Evolutionary conservation across 1,140 invertebrate species (phyloP), one percentile per base, ranked within the genome.

Genomic region (Euura saliciscinereae): DNA sequence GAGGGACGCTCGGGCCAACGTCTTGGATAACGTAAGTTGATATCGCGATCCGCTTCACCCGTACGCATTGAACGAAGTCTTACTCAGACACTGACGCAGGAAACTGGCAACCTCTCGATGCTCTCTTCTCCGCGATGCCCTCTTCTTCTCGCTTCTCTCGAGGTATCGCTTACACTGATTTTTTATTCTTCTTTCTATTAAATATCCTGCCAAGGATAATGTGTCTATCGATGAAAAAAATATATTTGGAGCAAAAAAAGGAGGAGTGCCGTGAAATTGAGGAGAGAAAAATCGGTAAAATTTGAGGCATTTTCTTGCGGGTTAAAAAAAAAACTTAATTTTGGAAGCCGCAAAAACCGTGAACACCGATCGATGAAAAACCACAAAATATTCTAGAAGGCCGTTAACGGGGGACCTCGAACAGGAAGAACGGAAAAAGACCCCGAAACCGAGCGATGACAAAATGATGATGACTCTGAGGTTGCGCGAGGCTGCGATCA

Each of bases 121-220:
- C 51, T 59, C 51, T 59, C 51, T n/a, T 59, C 51, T 59, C 51
- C 51, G 51, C 51, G 10, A 8, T 8, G 10, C 51, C 13, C 51
- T 59, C 51, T n/a, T 28, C 28, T 28, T 59, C 51, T 59, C 51
- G 51, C n/a, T n/a, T n/a, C n/a, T n/a, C n/a, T n/a, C n/a, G n/a
- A n/a, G 8, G 51, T 59, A 59, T 59, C 51, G 51, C 51, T 59
- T 59, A 59, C 51, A 59, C 51, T 59, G 51, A 59, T 59, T 59
- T n/a, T n/a, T 59, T 59, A 8, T 11, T 59, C 13, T 59, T 6
- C 13, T 59, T 59, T 11, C 13, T n/a, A 59, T 59, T n/a, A 6
- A 59, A n/a, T 59, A 59, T 59, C 51, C 51, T 59, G 51, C 51
- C 51, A 59, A 59, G 51, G 51, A 59, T 59, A 59, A 59, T 59